Evolutionary conservation across 2,797 vertebrate species (phyloP).

Genomic region (Simalia tracyae): DNA sequence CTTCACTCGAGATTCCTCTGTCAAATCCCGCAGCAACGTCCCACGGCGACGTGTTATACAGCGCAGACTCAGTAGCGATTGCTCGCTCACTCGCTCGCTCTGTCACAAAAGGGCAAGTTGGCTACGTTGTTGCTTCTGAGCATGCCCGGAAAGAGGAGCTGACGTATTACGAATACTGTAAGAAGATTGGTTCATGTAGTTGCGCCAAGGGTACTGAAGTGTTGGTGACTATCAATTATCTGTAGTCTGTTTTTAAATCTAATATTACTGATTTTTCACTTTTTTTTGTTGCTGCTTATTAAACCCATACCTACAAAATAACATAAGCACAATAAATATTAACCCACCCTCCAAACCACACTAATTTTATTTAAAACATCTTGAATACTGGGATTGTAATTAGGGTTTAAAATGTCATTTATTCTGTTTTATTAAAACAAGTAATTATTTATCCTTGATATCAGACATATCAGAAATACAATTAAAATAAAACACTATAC

Average conservation of each 20-base stretch:
- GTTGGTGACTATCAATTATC: background rate
- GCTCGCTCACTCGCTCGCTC: background rate
- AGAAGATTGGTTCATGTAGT: background rate
- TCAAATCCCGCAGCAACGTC: background rate
- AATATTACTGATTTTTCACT: background rate
- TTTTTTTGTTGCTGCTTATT: background rate
- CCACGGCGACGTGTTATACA: background rate
- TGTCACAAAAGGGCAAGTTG: background rate
- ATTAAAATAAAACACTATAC: background rate
- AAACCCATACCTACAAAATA: background rate
- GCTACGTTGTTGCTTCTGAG: background rate
- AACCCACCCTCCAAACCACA: background rate
- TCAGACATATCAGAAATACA: background rate
- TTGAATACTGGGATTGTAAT: background rate
- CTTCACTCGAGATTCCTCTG: background rate
- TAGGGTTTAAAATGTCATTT: background rate
- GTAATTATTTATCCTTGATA: background rate
- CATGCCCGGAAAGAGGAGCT: background rate
- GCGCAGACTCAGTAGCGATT: constrained; percentile 1
- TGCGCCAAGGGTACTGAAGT: background rate
- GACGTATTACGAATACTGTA: background rate
- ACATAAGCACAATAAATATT: background rate
- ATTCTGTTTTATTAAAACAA: background rate
- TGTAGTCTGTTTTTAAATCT: background rate
- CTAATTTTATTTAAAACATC: background rate